Percentiles rank a stretch among this genome's conserved stretches.
phyloP scores from a whole-genome alignment of 2,888 invertebrate species.

The Mesopsocus fuscifrons region DNA sequence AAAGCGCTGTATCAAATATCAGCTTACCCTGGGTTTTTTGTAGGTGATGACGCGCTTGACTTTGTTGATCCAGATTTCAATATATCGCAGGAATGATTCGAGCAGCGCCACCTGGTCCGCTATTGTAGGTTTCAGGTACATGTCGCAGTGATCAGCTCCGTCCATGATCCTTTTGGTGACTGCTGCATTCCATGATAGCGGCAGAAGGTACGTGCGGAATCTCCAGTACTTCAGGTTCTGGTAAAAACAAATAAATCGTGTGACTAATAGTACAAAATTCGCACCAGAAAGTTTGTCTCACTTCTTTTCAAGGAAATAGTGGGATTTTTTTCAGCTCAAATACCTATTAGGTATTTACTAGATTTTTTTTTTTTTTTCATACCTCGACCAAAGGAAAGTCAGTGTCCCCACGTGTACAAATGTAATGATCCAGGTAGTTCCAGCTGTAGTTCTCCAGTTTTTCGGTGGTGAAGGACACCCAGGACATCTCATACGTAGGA shows the following conservation, averaged over 20 bases:
- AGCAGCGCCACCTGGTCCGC: slow-evolving; percentile 38
- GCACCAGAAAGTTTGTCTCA: background rate
- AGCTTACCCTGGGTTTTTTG: slow-evolving; percentile 59
- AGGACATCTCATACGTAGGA: slow-evolving; percentile 82
- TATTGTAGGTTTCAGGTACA: slow-evolving; percentile 48
- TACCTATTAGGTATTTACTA: too few species aligned
- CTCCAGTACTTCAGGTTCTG: slow-evolving; percentile 79
- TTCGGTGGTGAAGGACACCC: slow-evolving; percentile 86
- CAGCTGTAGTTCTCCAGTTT: slow-evolving; percentile 91
- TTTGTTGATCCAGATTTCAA: slow-evolving; percentile 75
- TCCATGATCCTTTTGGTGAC: slow-evolving; percentile 55
- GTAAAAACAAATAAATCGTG: slow-evolving; percentile 17
- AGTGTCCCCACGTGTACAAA: slow-evolving; percentile 83
- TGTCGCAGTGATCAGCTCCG: slow-evolving; percentile 55
- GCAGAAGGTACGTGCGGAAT: slow-evolving; percentile 73
- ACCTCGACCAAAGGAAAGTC: slow-evolving; percentile 79
- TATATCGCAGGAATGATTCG: slow-evolving; percentile 60
- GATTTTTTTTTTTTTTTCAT: too few species aligned
- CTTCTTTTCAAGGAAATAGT: too few species aligned
- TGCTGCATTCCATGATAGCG: slow-evolving; percentile 53
- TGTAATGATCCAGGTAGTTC: slow-evolving; percentile 95
- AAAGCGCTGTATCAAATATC: too few species aligned
- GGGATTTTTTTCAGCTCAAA: too few species aligned
- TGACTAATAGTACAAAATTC: background rate
- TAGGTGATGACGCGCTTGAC: slow-evolving; percentile 50